phyloP scores from a whole-genome alignment of 2,797 vertebrate species.

The Melopsittacus undulatus region DNA sequence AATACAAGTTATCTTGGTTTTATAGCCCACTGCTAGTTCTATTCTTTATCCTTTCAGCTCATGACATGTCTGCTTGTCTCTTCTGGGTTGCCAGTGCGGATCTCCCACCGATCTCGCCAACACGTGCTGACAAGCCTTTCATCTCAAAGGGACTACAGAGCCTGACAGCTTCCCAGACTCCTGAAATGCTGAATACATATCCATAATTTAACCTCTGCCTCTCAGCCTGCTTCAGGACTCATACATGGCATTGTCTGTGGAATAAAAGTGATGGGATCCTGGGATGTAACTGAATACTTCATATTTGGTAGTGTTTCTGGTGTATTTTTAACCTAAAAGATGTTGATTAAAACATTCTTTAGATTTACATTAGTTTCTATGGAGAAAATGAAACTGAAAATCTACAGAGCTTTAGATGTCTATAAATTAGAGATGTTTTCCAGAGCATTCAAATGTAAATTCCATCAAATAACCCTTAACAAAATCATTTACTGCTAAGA shows the following conservation, averaged over 20 bases:
- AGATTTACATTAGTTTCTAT: neutral
- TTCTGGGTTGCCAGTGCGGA: neutral
- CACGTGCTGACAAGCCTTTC: constrained; percentile 18
- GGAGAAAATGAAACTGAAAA: neutral
- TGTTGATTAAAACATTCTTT: neutral
- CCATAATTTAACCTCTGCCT: constrained; percentile 38
- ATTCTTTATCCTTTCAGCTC: constrained; percentile 2
- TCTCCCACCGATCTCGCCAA: neutral
- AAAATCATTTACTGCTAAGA: neutral
- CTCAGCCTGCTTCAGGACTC: constrained; percentile 5
- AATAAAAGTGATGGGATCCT: neutral
- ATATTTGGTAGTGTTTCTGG: constrained; percentile 12
- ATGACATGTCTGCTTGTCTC: neutral
- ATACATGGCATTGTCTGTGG: neutral
- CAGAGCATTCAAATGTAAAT: neutral
- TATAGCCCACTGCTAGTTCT: neutral
- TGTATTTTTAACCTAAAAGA: neutral
- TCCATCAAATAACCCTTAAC: neutral
- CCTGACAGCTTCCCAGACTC: neutral
- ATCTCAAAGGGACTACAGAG: neutral
- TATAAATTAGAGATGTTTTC: neutral
- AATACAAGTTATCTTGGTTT: neutral
- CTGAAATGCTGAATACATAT: constrained; percentile 14
- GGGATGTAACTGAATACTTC: constrained; percentile 44
- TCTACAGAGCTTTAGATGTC: neutral